A percentile compares a stretch with the other conserved stretches of the same genome.
Conservation (phyloP, 2,113 vertebrate species). For the Panthera tigris region DNA sequence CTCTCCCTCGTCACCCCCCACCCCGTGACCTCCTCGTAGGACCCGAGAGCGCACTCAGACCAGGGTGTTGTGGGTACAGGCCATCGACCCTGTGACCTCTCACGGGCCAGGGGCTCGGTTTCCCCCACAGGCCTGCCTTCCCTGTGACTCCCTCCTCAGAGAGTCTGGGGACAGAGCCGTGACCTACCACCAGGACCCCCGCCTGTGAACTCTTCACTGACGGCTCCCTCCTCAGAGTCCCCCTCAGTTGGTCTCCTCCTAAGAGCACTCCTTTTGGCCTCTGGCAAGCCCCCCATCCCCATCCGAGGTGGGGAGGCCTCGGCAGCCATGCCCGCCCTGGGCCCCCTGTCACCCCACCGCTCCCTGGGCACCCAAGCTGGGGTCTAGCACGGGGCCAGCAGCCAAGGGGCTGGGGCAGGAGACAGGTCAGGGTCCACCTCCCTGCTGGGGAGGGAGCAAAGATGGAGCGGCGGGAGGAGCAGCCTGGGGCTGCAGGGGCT, state of each 20-base stretch:
- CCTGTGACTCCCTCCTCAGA: slow-evolving; percentile 35
- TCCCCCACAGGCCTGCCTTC: neutral
- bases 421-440: slow-evolving; percentile 62
- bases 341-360: slow-evolving; percentile 31
- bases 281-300: slow-evolving; percentile 39
- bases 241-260: neutral
- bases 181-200: slow-evolving; percentile 43
- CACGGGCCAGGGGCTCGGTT: slow-evolving; percentile 34
- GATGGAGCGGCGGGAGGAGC: slow-evolving; percentile 72
- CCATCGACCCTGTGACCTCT: slow-evolving; percentile 51
- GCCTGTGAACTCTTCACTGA: slow-evolving; percentile 25
- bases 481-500: slow-evolving; percentile 69
- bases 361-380: slow-evolving; percentile 56
- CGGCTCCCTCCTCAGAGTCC: neutral
- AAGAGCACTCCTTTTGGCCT: slow-evolving; percentile 24
- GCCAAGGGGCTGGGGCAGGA: slow-evolving; percentile 83
- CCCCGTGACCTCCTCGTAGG: slow-evolving; percentile 64
- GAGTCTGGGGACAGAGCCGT: slow-evolving; percentile 47
- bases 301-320: slow-evolving; percentile 71
- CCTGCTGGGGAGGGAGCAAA: slow-evolving; percentile 49
- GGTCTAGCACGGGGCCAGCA: slow-evolving; percentile 66
- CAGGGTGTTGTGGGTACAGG: slow-evolving; percentile 62
- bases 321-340: slow-evolving; percentile 75
- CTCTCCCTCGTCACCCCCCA: slow-evolving; percentile 45
- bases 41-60: slow-evolving; percentile 39